Evolutionary conservation across 2,888 invertebrate genomes (phyloP).

Genomic region (Blastobasis adustella): DNA sequence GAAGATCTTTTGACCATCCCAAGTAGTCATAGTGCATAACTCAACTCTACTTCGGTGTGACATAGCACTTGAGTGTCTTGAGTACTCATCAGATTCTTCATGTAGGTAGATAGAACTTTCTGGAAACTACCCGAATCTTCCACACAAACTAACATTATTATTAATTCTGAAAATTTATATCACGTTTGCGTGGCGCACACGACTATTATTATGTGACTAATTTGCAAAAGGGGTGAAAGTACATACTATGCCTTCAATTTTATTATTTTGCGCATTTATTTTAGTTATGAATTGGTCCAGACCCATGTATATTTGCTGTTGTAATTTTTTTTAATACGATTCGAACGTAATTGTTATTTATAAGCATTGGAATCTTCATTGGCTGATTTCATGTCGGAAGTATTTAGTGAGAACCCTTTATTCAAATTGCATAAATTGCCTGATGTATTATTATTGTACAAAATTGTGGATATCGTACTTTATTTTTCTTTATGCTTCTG

Average conservation of each 20-base stretch:
- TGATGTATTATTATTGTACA: conserved; percentile 11
- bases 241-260: background rate
- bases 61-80: conserved; percentile 13
- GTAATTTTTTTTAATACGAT: conserved; percentile 6
- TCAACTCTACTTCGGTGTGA: conserved; percentile 20
- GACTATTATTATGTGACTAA: conserved; percentile 23
- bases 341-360: conserved; percentile 12
- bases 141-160: conserved; percentile 17
- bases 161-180: conserved; percentile 6
- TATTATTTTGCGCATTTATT: background rate
- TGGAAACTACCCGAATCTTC: conserved; percentile 13
- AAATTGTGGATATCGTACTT: conserved; percentile 18
- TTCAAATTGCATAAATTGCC: conserved; percentile 26
- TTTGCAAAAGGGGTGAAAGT: conserved; percentile 16
- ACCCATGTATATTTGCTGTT: conserved; percentile 24
- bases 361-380: conserved; percentile 6
- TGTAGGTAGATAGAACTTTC: conserved; percentile 26
- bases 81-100: conserved; percentile 12
- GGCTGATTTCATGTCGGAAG: conserved; percentile 20
- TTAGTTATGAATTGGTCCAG: conserved; percentile 14
- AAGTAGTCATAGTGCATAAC: conserved; percentile 23
- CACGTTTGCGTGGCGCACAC: conserved; percentile 26
- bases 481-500: conserved; percentile 38
- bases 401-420: conserved; percentile 27
- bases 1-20: conserved; percentile 12